Evolutionary conservation across 2,797 vertebrate species (phyloP).

Genomic region (Chanos chanos): DNA sequence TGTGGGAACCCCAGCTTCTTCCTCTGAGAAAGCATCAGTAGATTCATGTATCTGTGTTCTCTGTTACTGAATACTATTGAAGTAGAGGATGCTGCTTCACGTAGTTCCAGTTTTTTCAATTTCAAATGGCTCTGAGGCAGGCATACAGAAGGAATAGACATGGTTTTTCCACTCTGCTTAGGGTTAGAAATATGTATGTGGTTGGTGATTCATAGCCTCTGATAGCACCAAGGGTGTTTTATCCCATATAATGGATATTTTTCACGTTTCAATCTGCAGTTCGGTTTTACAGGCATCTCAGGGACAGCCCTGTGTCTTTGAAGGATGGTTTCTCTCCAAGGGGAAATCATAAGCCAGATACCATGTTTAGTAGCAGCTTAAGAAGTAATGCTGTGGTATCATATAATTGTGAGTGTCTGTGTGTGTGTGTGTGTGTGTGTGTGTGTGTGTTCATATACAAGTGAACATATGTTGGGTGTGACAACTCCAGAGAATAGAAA

Average conservation of each 20-base stretch:
- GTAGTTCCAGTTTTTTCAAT: constrained; percentile 10
- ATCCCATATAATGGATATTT: constrained; percentile 54
- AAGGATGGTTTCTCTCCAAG: constrained; percentile 61
- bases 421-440: constrained; percentile 16
- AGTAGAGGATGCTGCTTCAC: neutral
- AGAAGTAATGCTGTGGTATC: constrained; percentile 54
- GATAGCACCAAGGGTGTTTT: constrained; percentile 37
- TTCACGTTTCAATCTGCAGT: constrained; percentile 70
- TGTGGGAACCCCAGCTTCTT: too few species aligned
- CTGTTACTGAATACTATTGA: neutral
- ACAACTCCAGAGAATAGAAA: constrained; percentile 39
- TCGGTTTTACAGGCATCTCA: constrained; percentile 55
- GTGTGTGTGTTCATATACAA: constrained; percentile 28
- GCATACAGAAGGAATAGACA: constrained; percentile 1
- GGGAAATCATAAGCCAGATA: constrained; percentile 56
- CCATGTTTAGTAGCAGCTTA: constrained; percentile 54
- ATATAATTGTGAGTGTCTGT: constrained; percentile 21
- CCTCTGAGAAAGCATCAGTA: too few species aligned
- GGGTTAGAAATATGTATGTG: constrained; percentile 36
- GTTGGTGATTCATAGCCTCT: constrained; percentile 38
- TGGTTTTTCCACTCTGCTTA: constrained; percentile 18
- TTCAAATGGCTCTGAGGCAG: constrained; percentile 6
- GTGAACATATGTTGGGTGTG: constrained; percentile 33
- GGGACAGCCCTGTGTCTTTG: constrained; percentile 50
- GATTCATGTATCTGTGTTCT: too few species aligned